phyloP scores from a whole-genome alignment of 2,113 vertebrate species.

The Eptesicus fuscus region DNA sequence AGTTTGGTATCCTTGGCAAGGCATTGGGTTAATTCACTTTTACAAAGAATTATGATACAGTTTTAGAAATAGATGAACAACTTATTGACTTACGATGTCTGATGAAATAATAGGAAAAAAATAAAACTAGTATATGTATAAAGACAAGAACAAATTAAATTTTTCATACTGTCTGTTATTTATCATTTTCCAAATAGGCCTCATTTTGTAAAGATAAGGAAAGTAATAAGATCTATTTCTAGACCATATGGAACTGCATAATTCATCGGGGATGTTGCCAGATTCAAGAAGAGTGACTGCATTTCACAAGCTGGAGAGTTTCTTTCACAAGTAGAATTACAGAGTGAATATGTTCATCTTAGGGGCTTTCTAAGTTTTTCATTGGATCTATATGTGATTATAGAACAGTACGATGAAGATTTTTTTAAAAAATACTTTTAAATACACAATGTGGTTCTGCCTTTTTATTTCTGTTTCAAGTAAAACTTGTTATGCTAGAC shows the following conservation, averaged over 20 bases:
- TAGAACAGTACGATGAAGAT: not conserved
- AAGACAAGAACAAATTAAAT: slow-evolving; percentile 39
- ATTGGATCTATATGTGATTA: not conserved
- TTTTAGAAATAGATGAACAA: slow-evolving; percentile 65
- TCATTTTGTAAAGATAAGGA: slow-evolving; percentile 38
- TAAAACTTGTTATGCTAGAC: not conserved
- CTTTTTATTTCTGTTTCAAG: not conserved
- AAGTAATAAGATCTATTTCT: slow-evolving; percentile 9
- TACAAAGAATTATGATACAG: slow-evolving; percentile 54
- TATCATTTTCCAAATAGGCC: not conserved
- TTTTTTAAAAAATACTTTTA: not conserved
- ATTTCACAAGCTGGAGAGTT: not conserved
- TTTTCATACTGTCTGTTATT: not conserved
- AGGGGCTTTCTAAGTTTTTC: not conserved
- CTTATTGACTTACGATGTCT: slow-evolving; percentile 50
- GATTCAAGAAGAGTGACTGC: not conserved
- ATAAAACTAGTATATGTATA: slow-evolving; percentile 46
- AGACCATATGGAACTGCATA: not conserved
- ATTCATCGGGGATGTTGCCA: not conserved
- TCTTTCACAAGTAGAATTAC: not conserved
- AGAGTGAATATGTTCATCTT: not conserved
- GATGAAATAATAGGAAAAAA: slow-evolving; percentile 55
- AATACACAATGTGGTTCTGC: not conserved
- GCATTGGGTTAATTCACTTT: not conserved
- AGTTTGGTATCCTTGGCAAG: slow-evolving; percentile 23